These are phyloP conservation scores for Macrosteles quadrilineatus DNA, from an alignment of 1,140 invertebrate species.

Conservation along the genomic window DNA sequence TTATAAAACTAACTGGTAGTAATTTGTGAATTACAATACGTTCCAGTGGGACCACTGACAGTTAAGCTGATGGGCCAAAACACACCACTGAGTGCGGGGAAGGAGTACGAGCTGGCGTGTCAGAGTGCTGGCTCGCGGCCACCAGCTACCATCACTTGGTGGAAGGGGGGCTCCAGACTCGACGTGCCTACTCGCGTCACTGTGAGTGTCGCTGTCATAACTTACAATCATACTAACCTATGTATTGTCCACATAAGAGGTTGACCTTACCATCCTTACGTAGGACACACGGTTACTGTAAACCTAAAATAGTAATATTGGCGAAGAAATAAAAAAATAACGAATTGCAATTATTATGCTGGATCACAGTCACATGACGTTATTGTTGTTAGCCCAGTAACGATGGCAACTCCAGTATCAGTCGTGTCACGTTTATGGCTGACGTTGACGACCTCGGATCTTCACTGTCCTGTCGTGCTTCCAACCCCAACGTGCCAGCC, in stretches of 20 bases:
- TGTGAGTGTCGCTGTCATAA: conserved; percentile 65
- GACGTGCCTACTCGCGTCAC: conserved; percentile 68
- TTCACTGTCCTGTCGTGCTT: conserved; percentile 77
- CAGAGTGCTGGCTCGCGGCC: conserved; percentile 81
- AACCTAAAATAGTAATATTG: no score
- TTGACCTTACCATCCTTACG: no score
- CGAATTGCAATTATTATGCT: no score
- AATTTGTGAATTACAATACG: no score
- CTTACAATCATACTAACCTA: no score
- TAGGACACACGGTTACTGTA: no score
- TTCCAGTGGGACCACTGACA: conserved; percentile 80
- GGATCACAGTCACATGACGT: no score
- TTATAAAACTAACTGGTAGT: no score
- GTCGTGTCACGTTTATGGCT: conserved; percentile 76
- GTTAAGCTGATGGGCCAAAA: conserved; percentile 71
- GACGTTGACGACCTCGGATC: conserved; percentile 80
- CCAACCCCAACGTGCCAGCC: conserved; percentile 64
- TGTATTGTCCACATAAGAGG: no score
- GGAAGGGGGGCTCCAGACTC: conserved; percentile 71
- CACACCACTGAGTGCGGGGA: conserved; percentile 76
- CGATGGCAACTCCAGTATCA: conserved; percentile 81
- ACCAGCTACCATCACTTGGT: conserved; percentile 82
- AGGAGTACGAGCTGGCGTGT: conserved; percentile 78
- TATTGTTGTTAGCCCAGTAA: conserved; percentile 60
- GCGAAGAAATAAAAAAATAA: no score